Evolutionary conservation across 1,140 invertebrate genomes (phyloP).

Genomic region (Apis dorsata): DNA sequence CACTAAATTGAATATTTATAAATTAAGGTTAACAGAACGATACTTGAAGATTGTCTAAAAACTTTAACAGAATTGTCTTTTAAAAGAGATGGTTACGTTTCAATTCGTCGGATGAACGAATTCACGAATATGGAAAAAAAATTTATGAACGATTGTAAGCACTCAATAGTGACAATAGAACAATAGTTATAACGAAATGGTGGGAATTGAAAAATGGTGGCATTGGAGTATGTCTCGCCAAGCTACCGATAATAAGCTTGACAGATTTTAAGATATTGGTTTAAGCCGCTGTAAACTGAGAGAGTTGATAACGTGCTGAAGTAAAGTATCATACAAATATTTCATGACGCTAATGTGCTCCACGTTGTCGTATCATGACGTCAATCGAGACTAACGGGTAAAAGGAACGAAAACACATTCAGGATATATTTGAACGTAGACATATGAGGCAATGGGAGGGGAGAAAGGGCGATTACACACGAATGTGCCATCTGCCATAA

Average conservation of each 20-base stretch:
- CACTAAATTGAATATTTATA: slow-evolving; percentile 35
- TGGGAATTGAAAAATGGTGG: not conserved
- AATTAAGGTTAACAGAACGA: slow-evolving; percentile 9
- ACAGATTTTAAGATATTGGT: slow-evolving; percentile 57
- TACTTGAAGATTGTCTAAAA: not conserved
- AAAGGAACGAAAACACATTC: slow-evolving; percentile 1
- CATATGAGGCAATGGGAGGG: not conserved
- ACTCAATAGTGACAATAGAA: not conserved
- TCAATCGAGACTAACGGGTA: slow-evolving; percentile 41
- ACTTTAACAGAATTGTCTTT: not conserved
- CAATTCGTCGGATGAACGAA: not conserved
- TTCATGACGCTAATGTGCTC: slow-evolving; percentile 33
- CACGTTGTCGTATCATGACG: slow-evolving; percentile 53
- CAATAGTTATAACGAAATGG: no score
- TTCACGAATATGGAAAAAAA: not conserved
- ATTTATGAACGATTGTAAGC: not conserved
- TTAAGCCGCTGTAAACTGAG: slow-evolving; percentile 10
- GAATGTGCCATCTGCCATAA: not conserved
- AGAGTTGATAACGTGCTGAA: slow-evolving; percentile 57
- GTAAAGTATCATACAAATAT: slow-evolving; percentile 63
- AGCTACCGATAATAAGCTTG: slow-evolving; percentile 44
- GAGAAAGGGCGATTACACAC: not conserved
- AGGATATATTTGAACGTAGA: slow-evolving; percentile 20
- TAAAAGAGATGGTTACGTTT: not conserved
- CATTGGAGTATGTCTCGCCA: slow-evolving; percentile 31